Evolutionary conservation across 2,888 invertebrate species (phyloP).

Genomic region (Caenorhabditis macrosperma): DNA sequence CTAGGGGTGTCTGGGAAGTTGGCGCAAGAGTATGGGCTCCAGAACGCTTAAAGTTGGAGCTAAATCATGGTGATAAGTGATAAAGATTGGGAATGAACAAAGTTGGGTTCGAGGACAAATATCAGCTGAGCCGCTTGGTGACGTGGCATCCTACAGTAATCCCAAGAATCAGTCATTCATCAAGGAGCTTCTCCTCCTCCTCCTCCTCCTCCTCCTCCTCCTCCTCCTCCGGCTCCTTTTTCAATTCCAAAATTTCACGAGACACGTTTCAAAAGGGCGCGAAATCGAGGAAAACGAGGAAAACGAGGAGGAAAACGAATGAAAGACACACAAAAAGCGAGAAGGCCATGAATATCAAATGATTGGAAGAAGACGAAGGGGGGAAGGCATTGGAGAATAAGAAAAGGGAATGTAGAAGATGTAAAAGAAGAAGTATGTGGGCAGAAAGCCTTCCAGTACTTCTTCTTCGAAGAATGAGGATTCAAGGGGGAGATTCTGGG

Average conservation of each 20-base stretch:
- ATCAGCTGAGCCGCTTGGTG: too few relatives aligned
- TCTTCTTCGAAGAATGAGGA: too few relatives aligned
- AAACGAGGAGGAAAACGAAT: neutral
- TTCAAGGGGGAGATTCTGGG: too few relatives aligned
- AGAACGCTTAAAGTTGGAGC: too few relatives aligned
- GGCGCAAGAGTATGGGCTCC: too few relatives aligned
- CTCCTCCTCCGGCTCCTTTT: neutral
- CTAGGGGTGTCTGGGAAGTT: too few relatives aligned
- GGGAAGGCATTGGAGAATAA: neutral
- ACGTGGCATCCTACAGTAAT: neutral
- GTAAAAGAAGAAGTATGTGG: neutral
- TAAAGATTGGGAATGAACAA: too few relatives aligned
- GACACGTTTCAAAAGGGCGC: too few relatives aligned
- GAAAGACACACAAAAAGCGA: neutral
- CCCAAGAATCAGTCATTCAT: neutral
- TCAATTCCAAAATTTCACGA: too few relatives aligned
- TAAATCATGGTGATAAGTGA: too few relatives aligned
- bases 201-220: neutral
- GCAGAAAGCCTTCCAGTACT: too few relatives aligned
- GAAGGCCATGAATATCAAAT: conserved; percentile 34
- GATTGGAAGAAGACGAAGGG: conserved; percentile 13
- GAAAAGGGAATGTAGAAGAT: neutral
- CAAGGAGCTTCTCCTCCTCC: neutral
- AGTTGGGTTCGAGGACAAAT: too few relatives aligned
- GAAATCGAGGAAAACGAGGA: neutral